phyloP scores from a whole-genome alignment of 2,113 vertebrate species.

The Pristiophorus japonicus region DNA sequence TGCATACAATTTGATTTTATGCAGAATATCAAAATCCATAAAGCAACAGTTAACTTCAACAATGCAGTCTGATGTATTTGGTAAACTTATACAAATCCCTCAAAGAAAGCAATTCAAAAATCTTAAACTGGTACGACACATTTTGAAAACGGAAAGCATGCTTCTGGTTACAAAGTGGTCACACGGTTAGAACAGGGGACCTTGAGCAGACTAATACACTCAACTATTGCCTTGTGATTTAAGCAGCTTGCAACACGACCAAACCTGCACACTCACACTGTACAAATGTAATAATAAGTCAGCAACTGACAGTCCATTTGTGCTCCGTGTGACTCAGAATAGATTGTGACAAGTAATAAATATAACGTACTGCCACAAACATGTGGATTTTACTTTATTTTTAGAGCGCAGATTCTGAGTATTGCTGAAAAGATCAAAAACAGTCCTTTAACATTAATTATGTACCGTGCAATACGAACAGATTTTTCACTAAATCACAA shows the following conservation, averaged over 20 bases:
- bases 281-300: neutral
- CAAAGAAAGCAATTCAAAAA: neutral
- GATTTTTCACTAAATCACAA: neutral
- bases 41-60: neutral
- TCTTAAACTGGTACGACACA: neutral
- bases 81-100: neutral
- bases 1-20: neutral
- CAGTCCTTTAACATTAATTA: neutral
- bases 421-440: neutral
- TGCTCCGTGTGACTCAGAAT: too few relatives aligned
- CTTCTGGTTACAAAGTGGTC: neutral
- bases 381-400: neutral
- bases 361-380: neutral
- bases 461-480: neutral
- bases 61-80: neutral
- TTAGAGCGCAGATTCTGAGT: neutral
- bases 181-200: neutral
- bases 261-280: neutral
- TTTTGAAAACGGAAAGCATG: neutral
- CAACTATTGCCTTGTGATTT: neutral
- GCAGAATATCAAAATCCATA: neutral
- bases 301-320: neutral
- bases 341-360: neutral
- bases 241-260: neutral
- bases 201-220: neutral